Base-by-base conservation (phyloP, 2,888 invertebrate genomes). In the Drosophila vallismaia region DNA sequence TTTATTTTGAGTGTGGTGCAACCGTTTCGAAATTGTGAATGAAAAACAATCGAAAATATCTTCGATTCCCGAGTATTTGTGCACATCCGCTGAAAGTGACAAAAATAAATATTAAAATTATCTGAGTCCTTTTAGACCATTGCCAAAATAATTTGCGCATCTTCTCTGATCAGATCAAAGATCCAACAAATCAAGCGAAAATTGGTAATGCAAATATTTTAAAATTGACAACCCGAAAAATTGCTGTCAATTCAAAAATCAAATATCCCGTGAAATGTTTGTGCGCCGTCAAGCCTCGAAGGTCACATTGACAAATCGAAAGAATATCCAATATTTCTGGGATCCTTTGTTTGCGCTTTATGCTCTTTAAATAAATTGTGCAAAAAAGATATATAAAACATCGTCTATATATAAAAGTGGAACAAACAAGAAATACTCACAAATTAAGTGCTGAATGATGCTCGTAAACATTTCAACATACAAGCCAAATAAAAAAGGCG, bases 191-290 rank as follows among this genome's bases (percentile, higher is more conserved):
- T 79, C 77, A 80, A 60, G 67, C 79, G 66, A 51, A 66, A 80
- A 77, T 82, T 76, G 82, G 82, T 76, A 75, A 80, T 74, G 74
- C 51, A 70, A 68, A 66, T 51, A 52, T 52, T 71, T 53, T 40
- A 51, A 67, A 76, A 74, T 69, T 72, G 58, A 69, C 76, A 69
- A 74, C 56, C 66, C 70, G 66, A 60, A 64, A 74, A 75, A 80
- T 76, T 75, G 62, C 58, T 31, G 29, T n/a, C 42, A 53, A 57
- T 40, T 24, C 60, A 31, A 33, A n/a, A n/a, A 12, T 5, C 31
- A 57, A 60, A 69, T 49, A 44, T 44, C 29, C 52, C 38, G 63
- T 64, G 60, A 54, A 51, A 51, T 42, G 31, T 70, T 51, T 56
- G 52, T 66, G 67, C 45, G 12, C 29, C 36, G 64, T 14, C 72